Conservation (phyloP, 2,113 vertebrate genomes). For the Mesitornis unicolor region DNA sequence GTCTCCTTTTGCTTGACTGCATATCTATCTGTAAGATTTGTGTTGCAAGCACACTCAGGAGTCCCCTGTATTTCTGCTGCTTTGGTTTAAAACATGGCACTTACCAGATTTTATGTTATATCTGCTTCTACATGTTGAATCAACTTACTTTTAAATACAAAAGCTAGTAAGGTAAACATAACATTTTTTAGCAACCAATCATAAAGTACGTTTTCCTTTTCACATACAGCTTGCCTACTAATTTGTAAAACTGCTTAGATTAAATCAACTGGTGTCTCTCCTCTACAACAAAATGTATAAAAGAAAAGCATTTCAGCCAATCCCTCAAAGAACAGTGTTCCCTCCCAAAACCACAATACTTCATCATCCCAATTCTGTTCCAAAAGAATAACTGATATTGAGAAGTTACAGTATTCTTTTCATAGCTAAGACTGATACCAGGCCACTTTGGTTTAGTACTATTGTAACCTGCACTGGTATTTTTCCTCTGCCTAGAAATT, state of each 20-base stretch:
- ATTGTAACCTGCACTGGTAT: not conserved
- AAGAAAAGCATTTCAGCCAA: not conserved
- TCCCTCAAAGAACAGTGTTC: not conserved
- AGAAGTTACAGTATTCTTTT: not conserved
- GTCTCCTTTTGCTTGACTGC: not conserved
- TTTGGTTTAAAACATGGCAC: not conserved
- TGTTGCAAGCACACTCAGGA: not conserved
- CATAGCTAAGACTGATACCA: not conserved
- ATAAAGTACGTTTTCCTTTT: not conserved
- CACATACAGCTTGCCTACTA: not conserved
- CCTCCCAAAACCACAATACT: not conserved
- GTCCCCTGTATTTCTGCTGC: not conserved
- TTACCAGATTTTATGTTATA: not conserved
- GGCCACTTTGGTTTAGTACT: not conserved
- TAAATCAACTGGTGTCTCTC: not conserved
- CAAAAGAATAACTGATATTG: not conserved
- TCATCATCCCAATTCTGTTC: not conserved
- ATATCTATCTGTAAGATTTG: not conserved
- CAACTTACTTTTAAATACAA: not conserved
- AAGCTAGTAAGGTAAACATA: not conserved
- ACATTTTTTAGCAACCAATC: not conserved
- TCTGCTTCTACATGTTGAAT: not conserved
- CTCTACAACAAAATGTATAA: not conserved
- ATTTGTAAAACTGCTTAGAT: not conserved
- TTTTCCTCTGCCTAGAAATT: not conserved